Percentiles rank a stretch among this genome's conserved stretches.
phyloP scores from a whole-genome alignment of 2,113 vertebrate species.

The Sminthopsis crassicaudata region DNA sequence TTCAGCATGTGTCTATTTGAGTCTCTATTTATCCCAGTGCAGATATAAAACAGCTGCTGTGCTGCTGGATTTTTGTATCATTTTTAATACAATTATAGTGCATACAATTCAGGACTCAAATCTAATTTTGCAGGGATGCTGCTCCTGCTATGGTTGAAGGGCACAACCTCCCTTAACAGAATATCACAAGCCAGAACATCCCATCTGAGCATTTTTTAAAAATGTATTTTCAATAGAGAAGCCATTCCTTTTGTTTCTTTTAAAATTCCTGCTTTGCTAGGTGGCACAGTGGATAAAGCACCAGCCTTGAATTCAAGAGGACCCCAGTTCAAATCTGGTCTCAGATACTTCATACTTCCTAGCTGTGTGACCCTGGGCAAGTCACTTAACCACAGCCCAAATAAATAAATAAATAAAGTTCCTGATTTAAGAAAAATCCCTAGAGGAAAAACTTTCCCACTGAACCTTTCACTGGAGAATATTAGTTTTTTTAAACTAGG shows the following conservation, averaged over 20 bases:
- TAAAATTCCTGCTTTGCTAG: constrained; percentile 43
- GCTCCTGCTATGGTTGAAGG: constrained; percentile 54
- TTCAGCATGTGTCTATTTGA: constrained; percentile 55
- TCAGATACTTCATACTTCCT: too few relatives aligned
- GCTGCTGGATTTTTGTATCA: constrained; percentile 67
- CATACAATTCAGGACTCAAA: constrained; percentile 64
- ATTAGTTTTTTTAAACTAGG: constrained; percentile 37
- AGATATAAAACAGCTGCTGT: constrained; percentile 64
- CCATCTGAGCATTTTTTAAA: neutral
- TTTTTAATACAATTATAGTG: constrained; percentile 76
- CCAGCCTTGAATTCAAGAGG: too few relatives aligned
- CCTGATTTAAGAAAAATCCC: constrained; percentile 20
- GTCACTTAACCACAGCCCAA: too few relatives aligned
- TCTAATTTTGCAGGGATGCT: constrained; percentile 62
- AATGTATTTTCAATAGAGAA: neutral
- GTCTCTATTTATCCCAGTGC: constrained; percentile 52
- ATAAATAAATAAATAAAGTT: too few relatives aligned
- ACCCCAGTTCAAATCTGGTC: too few relatives aligned
- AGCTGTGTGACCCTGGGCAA: too few relatives aligned
- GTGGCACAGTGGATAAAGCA: too few relatives aligned
- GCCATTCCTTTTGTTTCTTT: constrained; percentile 38
- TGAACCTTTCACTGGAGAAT: constrained; percentile 42
- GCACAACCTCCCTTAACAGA: constrained; percentile 33
- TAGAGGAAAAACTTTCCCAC: constrained; percentile 30
- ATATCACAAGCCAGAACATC: constrained; percentile 47